These are phyloP conservation scores for Falco naumanni DNA, from an alignment of 2,797 vertebrate species.

Conservation along the genomic window DNA sequence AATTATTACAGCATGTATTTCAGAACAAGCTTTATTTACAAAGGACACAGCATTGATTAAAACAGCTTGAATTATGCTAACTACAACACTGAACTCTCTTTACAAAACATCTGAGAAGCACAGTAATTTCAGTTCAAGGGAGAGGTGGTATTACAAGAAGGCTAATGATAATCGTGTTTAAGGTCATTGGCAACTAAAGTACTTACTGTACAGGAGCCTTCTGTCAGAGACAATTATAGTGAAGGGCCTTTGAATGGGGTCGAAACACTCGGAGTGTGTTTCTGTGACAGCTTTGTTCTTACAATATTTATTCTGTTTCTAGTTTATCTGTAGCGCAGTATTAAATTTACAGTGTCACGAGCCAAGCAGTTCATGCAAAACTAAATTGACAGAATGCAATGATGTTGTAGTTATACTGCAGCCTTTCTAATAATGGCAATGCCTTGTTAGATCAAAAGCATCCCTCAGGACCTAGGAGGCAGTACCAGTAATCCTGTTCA, in stretches of 20 bases:
- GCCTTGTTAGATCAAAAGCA: neutral
- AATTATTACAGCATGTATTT: constrained; percentile 15
- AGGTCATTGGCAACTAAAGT: constrained; percentile 49
- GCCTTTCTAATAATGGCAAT: neutral
- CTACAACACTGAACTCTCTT: neutral
- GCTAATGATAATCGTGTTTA: constrained; percentile 41
- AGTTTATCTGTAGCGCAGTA: constrained; percentile 9
- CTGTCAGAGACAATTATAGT: constrained; percentile 51
- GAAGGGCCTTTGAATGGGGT: constrained; percentile 47
- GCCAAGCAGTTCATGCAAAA: constrained; percentile 31
- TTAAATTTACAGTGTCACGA: constrained; percentile 12
- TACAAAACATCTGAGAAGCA: constrained; percentile 36
- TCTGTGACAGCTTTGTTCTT: constrained; percentile 55
- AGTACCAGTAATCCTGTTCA: neutral
- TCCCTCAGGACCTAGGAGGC: neutral
- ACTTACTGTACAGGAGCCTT: constrained; percentile 36
- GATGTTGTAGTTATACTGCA: neutral
- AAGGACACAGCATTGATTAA: constrained; percentile 39
- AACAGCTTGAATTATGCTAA: constrained; percentile 44
- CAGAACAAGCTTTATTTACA: constrained; percentile 38
- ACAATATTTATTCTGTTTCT: constrained; percentile 48
- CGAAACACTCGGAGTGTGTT: neutral
- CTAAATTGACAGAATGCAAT: constrained; percentile 27
- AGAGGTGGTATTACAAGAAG: constrained; percentile 15
- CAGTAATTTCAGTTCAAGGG: constrained; percentile 48